A percentile compares a stretch with the other conserved stretches of the same genome.
phyloP scores from a whole-genome alignment of 2,113 vertebrate species.

The Tupaia chinensis region DNA sequence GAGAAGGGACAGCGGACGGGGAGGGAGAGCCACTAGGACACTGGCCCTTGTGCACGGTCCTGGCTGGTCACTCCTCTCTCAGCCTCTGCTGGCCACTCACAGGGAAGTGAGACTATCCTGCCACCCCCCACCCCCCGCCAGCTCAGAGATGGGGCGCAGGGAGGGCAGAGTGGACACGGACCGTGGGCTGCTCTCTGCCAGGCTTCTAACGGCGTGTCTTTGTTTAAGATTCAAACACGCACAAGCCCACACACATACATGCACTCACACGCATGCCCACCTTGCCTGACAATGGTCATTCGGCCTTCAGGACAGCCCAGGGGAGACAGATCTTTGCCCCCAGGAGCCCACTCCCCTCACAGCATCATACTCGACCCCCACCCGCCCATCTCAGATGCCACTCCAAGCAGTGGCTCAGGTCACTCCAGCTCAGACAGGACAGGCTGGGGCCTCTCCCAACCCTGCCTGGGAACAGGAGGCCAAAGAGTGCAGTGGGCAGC shows the following conservation, averaged over 20 bases:
- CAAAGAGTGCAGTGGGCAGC: slow-evolving; percentile 77
- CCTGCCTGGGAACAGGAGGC: slow-evolving; percentile 72
- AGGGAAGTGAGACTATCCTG: no score
- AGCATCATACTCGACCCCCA: no score
- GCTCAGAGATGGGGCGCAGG: not conserved
- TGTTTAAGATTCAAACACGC: not conserved
- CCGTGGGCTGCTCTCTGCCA: fast-evolving
- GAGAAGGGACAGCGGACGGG: not conserved
- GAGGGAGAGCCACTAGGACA: no score
- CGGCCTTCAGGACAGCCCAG: not conserved
- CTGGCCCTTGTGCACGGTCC: fast-evolving
- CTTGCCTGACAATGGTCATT: not conserved
- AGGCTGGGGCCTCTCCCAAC: not conserved
- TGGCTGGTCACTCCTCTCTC: not conserved
- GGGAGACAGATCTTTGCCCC: not conserved
- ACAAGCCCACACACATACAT: fast-evolving
- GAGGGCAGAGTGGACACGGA: fast-evolving
- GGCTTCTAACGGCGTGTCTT: no score
- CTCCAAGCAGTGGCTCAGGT: not conserved
- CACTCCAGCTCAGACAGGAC: not conserved
- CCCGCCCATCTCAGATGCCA: not conserved
- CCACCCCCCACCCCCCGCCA: no score
- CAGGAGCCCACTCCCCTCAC: no score
- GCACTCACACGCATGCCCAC: fast-evolving
- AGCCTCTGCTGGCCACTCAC: fast-evolving